Base-by-base conservation (phyloP, 30 jellyfish, hydroid and myxozoan genomes). In the Cassiopea xamachana region DNA sequence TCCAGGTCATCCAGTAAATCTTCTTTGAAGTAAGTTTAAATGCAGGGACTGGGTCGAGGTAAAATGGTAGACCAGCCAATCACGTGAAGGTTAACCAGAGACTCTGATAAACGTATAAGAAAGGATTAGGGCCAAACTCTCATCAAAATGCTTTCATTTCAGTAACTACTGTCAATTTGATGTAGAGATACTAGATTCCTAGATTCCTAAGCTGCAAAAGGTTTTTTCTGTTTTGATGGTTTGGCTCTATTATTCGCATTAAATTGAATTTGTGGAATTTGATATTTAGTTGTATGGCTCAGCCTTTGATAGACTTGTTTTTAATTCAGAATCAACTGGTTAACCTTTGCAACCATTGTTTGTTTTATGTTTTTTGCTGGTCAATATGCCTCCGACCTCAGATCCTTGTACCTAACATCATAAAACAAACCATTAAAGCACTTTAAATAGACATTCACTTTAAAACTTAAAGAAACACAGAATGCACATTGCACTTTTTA, bases 1-100 rank as follows among this genome's bases (percentile, higher is more conserved):
- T 92, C 98, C 96, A 90, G 98, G 98, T 94, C 98, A 60, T 89
- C 98, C 92, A 93, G 98, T 93, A 93, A 91, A 93, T 93, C 98
- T 85, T 93, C 98, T 93, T 93, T 93, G 88, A 88, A 93, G 98
- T 90, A 90, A 90, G 97, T 90, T 90, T 88, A 88, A 88, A 73
- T 82, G 90, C 95, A 69, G 71, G 95, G 90, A 88, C 95, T 55
- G 86, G 73, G 95, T 90, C 95, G 82, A 50, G 86, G 72, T 55
- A 69, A 64, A n/a, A 10, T 46, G 18, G 86, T 88, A 76, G 75
- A 70, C 85, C 72, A 62, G 1, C 60, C 87, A 7, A 7, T 78
- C 75, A 13, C 7, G 87, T 72, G 85, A 13, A 77, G 88, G 88
- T 46, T 76, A 74, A 48, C 88, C 80, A 71, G 80, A 19, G 4